Evolutionary conservation across 2,797 vertebrate species (phyloP), one percentile per base, ranked within the genome.

Genomic region (Helarctos malayanus): DNA sequence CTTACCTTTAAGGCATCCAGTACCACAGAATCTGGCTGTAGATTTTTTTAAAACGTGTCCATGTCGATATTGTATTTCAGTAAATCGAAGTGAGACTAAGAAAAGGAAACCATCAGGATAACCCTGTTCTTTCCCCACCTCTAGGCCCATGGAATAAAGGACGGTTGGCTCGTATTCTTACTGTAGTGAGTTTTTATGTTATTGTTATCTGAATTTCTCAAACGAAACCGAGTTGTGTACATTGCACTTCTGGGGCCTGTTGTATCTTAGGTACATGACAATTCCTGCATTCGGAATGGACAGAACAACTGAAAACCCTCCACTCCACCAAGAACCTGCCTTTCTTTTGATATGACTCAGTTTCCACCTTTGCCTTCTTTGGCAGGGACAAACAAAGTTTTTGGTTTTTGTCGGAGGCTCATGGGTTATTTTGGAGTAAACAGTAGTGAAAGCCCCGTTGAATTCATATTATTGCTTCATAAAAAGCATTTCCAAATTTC

Each of bases 31-130:
- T 32, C 52, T 49, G 41, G 35, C 16, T 47, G 27, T 7, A 18
- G 76, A 29, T 35, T 63, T 93, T 91, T 86, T 8, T 3, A 68
- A 83, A 89, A 65, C 47, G 25, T n/a, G 15, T 54, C 85, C 56
- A n/a, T n/a, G 56, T 69, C 6, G 6, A 83, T 71, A 38, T 47
- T 52, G 45, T 78, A 59, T 61, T 63, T 84, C 65, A 89, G 52
- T 35, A 59, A 84, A 23, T 49, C 76, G 78, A 92, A 96, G n/a
- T 29, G 91, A 95, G 54, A 94, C 68, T 29, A 25, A 90, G 10
- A 71, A 76, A 65, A 92, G 32, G 12, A 15, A 81, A 76, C 73
- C 7, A 92, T 29, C 4, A 82, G 12, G 19, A n/a, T 7, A n/a
- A 54, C 4, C 3, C 5, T 80, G 29, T 68, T 19, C 35, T 18